phyloP scores from a whole-genome alignment of 2,888 invertebrate species.

The Drepana falcataria region DNA sequence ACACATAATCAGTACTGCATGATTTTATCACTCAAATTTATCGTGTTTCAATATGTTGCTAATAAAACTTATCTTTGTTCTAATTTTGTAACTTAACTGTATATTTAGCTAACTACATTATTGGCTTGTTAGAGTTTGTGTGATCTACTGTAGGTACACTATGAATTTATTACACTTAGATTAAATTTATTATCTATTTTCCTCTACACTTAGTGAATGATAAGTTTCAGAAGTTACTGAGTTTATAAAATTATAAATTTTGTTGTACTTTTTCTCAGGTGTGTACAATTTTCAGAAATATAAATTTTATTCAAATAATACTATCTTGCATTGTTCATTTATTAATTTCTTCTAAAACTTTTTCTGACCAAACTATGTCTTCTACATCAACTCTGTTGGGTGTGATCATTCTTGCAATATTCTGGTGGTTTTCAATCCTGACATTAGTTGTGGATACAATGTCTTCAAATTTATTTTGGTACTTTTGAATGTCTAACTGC shows the following conservation, averaged over 20 bases:
- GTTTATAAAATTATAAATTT: slow-evolving; percentile 58
- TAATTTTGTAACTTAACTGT: slow-evolving; percentile 40
- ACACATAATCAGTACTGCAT: slow-evolving; percentile 15
- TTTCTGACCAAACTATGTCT: slow-evolving; percentile 43
- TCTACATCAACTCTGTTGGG: slow-evolving; percentile 35
- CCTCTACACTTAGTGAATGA: slow-evolving; percentile 55
- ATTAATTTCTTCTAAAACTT: slow-evolving; percentile 41
- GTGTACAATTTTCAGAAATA: slow-evolving; percentile 78
- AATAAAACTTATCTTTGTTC: slow-evolving; percentile 31
- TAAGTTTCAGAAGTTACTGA: slow-evolving; percentile 54
- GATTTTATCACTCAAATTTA: slow-evolving; percentile 35
- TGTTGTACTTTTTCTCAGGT: slow-evolving; percentile 73
- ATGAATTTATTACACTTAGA: slow-evolving; percentile 34
- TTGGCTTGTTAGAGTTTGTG: slow-evolving; percentile 39
- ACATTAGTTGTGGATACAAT: slow-evolving; percentile 46
- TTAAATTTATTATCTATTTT: slow-evolving; percentile 57
- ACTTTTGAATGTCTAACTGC: slow-evolving; percentile 65
- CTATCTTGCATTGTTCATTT: slow-evolving; percentile 45
- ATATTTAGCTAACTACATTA: slow-evolving; percentile 45
- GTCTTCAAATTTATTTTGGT: slow-evolving; percentile 65
- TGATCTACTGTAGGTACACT: slow-evolving; percentile 50
- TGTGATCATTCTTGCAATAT: slow-evolving; percentile 30
- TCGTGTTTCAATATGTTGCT: slow-evolving; percentile 41
- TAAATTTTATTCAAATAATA: slow-evolving; percentile 71
- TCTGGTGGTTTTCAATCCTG: slow-evolving; percentile 50